Evolutionary conservation across 2,113 vertebrate genomes (phyloP), one percentile per base, ranked within the genome.

Genomic region (Gavialis gangeticus): DNA sequence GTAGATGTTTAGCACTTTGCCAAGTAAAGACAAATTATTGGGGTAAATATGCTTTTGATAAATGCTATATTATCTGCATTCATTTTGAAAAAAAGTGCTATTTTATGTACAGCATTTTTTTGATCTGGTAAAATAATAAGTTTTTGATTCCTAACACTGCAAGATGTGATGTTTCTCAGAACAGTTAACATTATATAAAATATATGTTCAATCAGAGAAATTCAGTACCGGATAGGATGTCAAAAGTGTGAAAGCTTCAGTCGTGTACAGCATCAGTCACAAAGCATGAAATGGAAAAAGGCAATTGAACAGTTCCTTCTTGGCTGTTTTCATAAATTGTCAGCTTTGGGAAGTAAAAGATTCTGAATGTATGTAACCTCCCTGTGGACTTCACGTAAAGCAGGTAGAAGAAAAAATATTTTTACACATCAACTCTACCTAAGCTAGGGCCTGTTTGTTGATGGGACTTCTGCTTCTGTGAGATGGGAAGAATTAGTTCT

Each of bases 281-380:
- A 82, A 87, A 93, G n/a, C 30, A 89, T 71, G 30, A 87, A 88
- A 85, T 46, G 55, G 77, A 94, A 95, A 85, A 79, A 60, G 92
- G 78, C 28, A 91, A 93, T 24, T 34, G 79, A 88, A 82, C 77
- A 78, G 81, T 80, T 92, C 69, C 63, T 94, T 90, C 66, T 85
- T 37, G 55, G 21, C 14, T 86, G 22, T 84, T 75, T 93, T 60
- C 59, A n/a, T 67, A 76, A 87, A 30, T 67, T 81, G 62, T 79
- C 83, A 67, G 30, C 37, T 63, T 66, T 79, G 60, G 69, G 64
- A 91, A 78, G 63, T 57, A 71, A 91, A 85, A n/a, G 18, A 67
- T 77, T 82, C 22, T 85, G 56, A 91, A 55, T 64, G 83, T 67
- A 24, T 25, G 75, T 71, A 92, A 60, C 37, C 19, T 85, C 60